These are phyloP conservation scores for Campoletis raptor DNA, from an alignment of 2,888 invertebrate species.

Conservation along the genomic window DNA sequence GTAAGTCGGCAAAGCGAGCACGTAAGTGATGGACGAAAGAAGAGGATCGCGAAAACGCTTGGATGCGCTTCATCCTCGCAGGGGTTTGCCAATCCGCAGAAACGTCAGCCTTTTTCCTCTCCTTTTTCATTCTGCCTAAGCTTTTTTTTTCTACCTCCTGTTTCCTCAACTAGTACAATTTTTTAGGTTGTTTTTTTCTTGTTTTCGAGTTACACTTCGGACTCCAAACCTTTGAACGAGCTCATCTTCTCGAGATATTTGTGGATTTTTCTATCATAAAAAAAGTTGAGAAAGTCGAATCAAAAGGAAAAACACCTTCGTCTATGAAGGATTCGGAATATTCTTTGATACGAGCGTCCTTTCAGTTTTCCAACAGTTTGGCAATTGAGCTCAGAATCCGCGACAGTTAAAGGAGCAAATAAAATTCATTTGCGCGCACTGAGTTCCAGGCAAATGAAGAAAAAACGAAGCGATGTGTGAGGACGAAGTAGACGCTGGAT, in stretches of 20 bases:
- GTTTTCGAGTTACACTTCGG: not conserved
- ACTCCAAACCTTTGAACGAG: slow-evolving; percentile 37
- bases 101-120: slow-evolving; percentile 40
- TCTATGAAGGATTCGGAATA: slow-evolving; percentile 24
- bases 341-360: slow-evolving; percentile 56
- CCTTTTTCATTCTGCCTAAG: slow-evolving; percentile 26
- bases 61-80: slow-evolving; percentile 57
- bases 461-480: not conserved
- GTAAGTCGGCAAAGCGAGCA: slow-evolving; percentile 70
- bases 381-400: slow-evolving; percentile 26
- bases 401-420: slow-evolving; percentile 3
- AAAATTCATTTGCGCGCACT: slow-evolving; percentile 39
- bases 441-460: not conserved
- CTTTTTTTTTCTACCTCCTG: slow-evolving; percentile 23
- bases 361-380: slow-evolving; percentile 24
- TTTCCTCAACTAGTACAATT: slow-evolving; percentile 33
- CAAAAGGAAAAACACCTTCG: slow-evolving; percentile 8
- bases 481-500: not conserved
- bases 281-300: slow-evolving; percentile 34
- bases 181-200: not conserved
- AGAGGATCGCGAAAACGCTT: slow-evolving; percentile 54
- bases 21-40: slow-evolving; percentile 69
- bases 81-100: slow-evolving; percentile 56
- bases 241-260: slow-evolving; percentile 15
- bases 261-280: slow-evolving; percentile 15